These are phyloP conservation scores for Serrognathus titanus DNA, from an alignment of 2,888 invertebrate genomes.

Conservation along the genomic window DNA sequence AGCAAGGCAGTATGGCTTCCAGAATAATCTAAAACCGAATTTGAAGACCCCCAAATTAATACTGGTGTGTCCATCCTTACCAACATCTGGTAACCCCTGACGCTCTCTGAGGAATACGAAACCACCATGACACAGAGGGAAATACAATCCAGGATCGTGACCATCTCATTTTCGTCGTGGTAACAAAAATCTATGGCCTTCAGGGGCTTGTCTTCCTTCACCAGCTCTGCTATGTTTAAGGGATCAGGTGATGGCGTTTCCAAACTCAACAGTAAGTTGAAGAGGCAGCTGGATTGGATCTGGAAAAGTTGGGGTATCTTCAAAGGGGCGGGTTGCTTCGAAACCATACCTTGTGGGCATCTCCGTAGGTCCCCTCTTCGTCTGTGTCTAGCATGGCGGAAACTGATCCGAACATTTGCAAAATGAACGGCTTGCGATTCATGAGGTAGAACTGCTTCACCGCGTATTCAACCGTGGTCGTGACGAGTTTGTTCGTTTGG, in stretches of 20 bases:
- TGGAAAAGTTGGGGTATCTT: constrained; percentile 35
- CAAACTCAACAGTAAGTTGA: constrained; percentile 84
- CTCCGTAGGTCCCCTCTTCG: constrained; percentile 80
- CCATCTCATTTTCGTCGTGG: constrained; percentile 96
- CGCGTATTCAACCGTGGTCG: constrained; percentile 94
- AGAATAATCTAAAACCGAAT: constrained; percentile 72
- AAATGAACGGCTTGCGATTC: constrained; percentile 95
- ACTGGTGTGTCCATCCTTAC: constrained; percentile 51
- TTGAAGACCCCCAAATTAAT: neutral
- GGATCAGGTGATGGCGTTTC: constrained; percentile 95
- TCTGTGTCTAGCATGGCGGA: constrained; percentile 94
- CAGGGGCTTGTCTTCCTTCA: constrained; percentile 86
- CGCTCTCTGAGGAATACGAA: constrained; percentile 95
- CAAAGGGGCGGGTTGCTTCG: too few relatives aligned
- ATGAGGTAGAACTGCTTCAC: constrained; percentile 98
- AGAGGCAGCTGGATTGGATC: constrained; percentile 88
- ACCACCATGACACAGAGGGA: constrained; percentile 99
- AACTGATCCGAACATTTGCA: constrained; percentile 99
- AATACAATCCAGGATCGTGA: constrained; percentile 93
- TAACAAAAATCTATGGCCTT: constrained; percentile 98
- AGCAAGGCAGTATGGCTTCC: constrained; percentile 94
- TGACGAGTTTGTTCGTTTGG: constrained; percentile 93
- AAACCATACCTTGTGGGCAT: constrained; percentile 77
- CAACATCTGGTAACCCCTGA: constrained; percentile 87
- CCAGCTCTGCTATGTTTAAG: constrained; percentile 85